Percentiles rank a stretch among this genome's conserved stretches.
Evolutionary conservation across 2,888 invertebrate genomes (phyloP).

Genomic region (Zonitis immaculata): DNA sequence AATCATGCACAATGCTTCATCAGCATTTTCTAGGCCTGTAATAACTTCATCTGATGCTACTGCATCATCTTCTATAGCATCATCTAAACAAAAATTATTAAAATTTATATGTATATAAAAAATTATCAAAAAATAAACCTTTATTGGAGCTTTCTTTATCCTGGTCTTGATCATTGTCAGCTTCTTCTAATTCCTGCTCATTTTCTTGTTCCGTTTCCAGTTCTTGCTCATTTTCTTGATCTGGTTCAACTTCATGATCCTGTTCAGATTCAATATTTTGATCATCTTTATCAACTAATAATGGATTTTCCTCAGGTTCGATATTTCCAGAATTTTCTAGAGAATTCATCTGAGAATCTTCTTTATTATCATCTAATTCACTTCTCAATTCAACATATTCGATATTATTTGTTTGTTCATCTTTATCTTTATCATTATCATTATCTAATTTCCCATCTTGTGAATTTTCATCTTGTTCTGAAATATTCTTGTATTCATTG

Average conservation of each 20-base stretch:
- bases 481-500: not conserved
- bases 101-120: not conserved
- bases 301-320: not conserved
- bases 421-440: slow-evolving; percentile 21
- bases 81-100: slow-evolving; percentile 18
- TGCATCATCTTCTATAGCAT: slow-evolving; percentile 36
- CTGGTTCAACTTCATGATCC: not conserved
- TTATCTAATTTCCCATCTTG: slow-evolving; percentile 28
- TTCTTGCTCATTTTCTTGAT: not conserved
- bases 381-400: slow-evolving; percentile 12
- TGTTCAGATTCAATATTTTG: not conserved
- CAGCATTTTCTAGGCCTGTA: slow-evolving; percentile 52
- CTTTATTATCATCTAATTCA: slow-evolving; percentile 4
- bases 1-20: slow-evolving; percentile 63
- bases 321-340: not conserved
- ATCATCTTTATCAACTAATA: slow-evolving; percentile 1
- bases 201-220: not conserved
- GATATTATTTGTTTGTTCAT: slow-evolving; percentile 8
- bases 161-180: not conserved
- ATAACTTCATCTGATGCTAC: slow-evolving; percentile 31
- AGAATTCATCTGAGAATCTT: not conserved
- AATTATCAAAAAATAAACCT: slow-evolving; percentile 26
- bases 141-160: slow-evolving; percentile 13
- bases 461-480: slow-evolving; percentile 1
- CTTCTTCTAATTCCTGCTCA: slow-evolving; percentile 1